Percentiles rank a stretch among this genome's conserved stretches.
Conservation (phyloP, 2,888 invertebrate genomes). For the Alloscopus bannaensis region DNA sequence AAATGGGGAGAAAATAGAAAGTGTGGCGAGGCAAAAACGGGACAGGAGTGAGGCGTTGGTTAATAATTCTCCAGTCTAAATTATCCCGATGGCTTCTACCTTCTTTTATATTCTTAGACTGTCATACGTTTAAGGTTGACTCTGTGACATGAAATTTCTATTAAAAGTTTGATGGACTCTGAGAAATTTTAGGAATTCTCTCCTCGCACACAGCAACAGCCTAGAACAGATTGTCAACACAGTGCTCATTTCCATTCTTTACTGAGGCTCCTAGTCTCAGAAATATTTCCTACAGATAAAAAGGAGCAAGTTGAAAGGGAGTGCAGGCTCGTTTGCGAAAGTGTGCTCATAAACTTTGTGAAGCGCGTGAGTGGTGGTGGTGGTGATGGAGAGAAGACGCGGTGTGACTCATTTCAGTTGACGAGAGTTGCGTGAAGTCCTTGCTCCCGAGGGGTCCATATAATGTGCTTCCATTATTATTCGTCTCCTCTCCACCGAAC, state of each 20-base stretch:
- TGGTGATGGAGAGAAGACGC: slow-evolving; percentile 9
- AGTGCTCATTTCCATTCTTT: slow-evolving; percentile 25
- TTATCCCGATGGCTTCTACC: no score
- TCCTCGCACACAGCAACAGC: slow-evolving; percentile 3
- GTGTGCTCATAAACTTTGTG: slow-evolving; percentile 47
- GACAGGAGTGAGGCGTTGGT: no score
- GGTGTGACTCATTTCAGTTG: slow-evolving; percentile 54
- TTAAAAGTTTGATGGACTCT: slow-evolving; percentile 45
- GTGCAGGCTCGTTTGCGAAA: slow-evolving; percentile 33
- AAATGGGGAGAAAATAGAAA: no score
- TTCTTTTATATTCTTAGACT: no score
- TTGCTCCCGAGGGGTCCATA: slow-evolving; percentile 50
- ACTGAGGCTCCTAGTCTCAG: background rate
- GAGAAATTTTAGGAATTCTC: slow-evolving; percentile 35
- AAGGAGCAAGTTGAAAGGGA: background rate
- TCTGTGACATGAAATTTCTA: slow-evolving; percentile 27
- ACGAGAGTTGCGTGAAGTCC: slow-evolving; percentile 44
- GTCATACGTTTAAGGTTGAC: no score
- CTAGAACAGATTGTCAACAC: slow-evolving; percentile 55
- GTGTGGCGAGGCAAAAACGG: no score
- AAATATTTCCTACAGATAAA: background rate
- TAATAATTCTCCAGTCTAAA: no score
- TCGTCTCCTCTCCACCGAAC: background rate
- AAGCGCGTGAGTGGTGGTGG: background rate
- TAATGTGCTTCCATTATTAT: slow-evolving; percentile 51